Evolutionary conservation across 1,140 invertebrate species (phyloP).

Genomic region (Drosophila oshimai): DNA sequence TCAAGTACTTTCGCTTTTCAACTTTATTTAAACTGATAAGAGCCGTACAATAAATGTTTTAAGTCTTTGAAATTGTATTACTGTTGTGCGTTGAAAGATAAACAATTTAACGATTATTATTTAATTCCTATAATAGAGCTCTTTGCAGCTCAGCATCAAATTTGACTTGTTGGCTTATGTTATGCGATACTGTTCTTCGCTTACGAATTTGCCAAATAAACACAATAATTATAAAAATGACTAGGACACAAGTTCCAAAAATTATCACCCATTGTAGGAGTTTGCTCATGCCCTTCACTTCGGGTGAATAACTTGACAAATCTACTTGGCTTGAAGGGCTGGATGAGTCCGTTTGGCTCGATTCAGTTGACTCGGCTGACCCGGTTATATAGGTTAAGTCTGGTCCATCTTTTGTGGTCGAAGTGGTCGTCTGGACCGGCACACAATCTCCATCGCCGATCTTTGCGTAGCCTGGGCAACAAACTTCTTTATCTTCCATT

Average conservation of each 20-base stretch:
- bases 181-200: too few species aligned
- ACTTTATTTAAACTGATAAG: neutral
- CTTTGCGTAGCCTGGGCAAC: slow-evolving; percentile 32
- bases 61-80: neutral
- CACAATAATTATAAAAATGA: neutral
- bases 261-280: neutral
- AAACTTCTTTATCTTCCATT: slow-evolving; percentile 2
- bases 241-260: neutral
- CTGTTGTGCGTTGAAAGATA: neutral
- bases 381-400: too few species aligned
- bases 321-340: neutral
- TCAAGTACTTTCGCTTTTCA: neutral
- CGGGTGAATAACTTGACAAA: neutral
- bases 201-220: neutral
- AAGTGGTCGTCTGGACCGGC: neutral
- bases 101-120: neutral
- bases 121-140: neutral
- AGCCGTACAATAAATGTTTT: neutral
- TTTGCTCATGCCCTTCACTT: neutral
- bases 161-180: neutral
- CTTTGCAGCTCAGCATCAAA: neutral
- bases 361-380: neutral
- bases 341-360: neutral
- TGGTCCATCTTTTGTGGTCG: neutral
- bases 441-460: neutral